Evolutionary conservation across 2,113 vertebrate genomes (phyloP), one percentile per base, ranked within the genome.

Genomic region (Chloropsis hardwickii): DNA sequence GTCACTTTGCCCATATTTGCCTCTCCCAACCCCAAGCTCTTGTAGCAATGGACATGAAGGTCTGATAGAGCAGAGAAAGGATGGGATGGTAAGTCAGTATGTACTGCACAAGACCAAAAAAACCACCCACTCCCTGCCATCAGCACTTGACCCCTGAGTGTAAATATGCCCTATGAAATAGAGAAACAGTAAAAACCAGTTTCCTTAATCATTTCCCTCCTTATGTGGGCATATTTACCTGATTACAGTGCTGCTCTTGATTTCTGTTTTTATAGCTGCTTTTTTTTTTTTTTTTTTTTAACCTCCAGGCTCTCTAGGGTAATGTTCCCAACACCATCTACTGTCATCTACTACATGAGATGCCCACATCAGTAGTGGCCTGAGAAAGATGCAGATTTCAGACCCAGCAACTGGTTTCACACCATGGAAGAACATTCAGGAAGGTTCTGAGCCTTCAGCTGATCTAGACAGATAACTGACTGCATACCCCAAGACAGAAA

Each of bases 251-350:
- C 57, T 79, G 29, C 40, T 85, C 85, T 60, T 72, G 42, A 91
- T 39, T 84, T 84, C 77, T 56, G 28, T 37, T 94, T 85, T 90
- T 67, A 82, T 21, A 84, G 16, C 51, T 76, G 44, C 37, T 39
- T 94, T 79, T 40, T n/a, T 87, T 87, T 89, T 76, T 40, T n/a
- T 39, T 94, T 79, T 40, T n/a, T 87, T 87, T 89, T 74, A 37
- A 44, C 37, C 22, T 89, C 24, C 45, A 81, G 51, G 48, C 58
- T 79, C 61, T 45, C 48, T 18, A 64, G 40, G 29, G 69, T 4
- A 3, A 31, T 21, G 39, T n/a, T 67, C 21, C 42, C 19, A 62
- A 35, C 47, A 73, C 24, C 13, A 50, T 13, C 44, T 60, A 78
- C 67, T 5, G 2, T 37, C 86, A 71, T 57, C 56, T 47, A 13